Conservation (phyloP, 2,888 invertebrate genomes). For the Eupithecia subfuscata region DNA sequence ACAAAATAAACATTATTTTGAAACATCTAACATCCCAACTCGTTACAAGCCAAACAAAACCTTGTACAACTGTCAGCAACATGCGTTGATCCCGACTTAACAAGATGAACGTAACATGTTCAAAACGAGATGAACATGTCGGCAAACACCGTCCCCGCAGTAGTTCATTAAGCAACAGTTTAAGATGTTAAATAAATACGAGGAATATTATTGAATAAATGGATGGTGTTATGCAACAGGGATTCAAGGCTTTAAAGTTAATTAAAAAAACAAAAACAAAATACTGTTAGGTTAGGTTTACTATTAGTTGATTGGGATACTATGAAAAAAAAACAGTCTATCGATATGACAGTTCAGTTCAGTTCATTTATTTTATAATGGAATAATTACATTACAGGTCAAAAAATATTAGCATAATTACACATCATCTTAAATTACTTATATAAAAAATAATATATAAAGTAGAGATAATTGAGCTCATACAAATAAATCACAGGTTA, state of each 20-base stretch:
- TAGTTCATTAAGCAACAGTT: conserved; percentile 80
- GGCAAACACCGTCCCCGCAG: conserved; percentile 64
- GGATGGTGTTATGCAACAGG: conserved; percentile 58
- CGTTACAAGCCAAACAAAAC: conserved; percentile 19
- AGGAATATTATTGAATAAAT: conserved; percentile 79
- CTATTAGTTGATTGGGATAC: neutral
- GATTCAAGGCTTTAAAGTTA: neutral
- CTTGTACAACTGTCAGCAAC: conserved; percentile 28
- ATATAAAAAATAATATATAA: no score
- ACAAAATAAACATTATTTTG: neutral
- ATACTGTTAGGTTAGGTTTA: neutral
- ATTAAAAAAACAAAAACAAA: neutral
- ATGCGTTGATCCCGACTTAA: conserved; percentile 38
- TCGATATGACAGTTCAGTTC: no score
- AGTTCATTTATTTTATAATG: no score
- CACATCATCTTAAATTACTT: no score
- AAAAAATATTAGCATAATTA: no score
- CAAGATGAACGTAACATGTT: conserved; percentile 12
- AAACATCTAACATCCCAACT: neutral
- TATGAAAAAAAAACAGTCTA: neutral
- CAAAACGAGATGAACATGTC: conserved; percentile 67
- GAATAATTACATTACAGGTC: no score
- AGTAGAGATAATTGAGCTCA: no score
- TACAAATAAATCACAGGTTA: no score
- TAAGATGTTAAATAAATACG: conserved; percentile 83